phyloP scores from a whole-genome alignment of 2,888 invertebrate genomes.

The Apodemia zela region DNA sequence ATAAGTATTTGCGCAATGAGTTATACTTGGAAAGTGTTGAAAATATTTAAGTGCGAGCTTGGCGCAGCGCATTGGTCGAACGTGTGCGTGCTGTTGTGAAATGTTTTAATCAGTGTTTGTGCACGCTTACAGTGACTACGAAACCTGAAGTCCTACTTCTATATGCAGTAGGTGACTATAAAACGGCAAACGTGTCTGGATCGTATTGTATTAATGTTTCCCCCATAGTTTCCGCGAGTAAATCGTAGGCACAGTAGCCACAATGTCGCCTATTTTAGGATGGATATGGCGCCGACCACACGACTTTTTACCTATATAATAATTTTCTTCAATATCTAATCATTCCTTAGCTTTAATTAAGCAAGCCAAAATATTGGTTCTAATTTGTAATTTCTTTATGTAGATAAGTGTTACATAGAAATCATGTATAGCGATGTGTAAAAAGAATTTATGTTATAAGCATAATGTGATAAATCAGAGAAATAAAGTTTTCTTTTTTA shows the following conservation, averaged over 20 bases:
- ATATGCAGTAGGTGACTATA: too few relatives aligned
- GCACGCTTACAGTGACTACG: too few relatives aligned
- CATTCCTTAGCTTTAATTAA: conserved; percentile 12
- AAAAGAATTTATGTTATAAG: conserved; percentile 23
- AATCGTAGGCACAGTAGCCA: background rate
- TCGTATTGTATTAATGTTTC: background rate
- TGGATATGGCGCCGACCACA: background rate
- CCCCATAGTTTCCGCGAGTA: background rate
- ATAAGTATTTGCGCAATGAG: too few relatives aligned
- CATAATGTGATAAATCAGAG: conserved; percentile 28
- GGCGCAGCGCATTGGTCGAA: too few relatives aligned
- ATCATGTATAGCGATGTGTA: conserved; percentile 7
- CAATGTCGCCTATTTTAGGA: background rate
- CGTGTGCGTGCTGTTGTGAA: too few relatives aligned
- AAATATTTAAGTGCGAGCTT: too few relatives aligned
- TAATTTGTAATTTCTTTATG: conserved; percentile 1
- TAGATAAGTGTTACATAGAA: conserved; percentile 8
- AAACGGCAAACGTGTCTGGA: background rate
- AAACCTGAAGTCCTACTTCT: too few relatives aligned
- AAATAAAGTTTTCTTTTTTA: conserved; percentile 15
- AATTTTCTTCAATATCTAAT: background rate
- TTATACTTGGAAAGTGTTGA: too few relatives aligned
- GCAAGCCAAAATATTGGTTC: conserved; percentile 8
- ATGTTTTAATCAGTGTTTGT: too few relatives aligned
- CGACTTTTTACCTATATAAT: background rate